Conservation (phyloP, 53 echinoderm and acorn worm genomes). For the Crossaster papposus region DNA sequence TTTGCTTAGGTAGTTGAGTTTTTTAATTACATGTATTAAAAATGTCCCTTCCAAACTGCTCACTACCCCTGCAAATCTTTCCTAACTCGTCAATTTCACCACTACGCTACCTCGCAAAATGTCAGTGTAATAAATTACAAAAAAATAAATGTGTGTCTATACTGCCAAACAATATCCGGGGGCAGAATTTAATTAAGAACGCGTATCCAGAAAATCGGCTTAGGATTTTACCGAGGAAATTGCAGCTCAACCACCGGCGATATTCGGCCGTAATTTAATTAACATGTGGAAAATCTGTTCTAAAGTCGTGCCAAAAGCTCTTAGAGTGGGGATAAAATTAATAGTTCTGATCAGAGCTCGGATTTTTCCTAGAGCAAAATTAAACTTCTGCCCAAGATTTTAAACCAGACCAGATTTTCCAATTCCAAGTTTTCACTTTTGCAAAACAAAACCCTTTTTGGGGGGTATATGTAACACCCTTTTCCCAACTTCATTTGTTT, state of each 20-base stretch:
- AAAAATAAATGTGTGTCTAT: not conserved
- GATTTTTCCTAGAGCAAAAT: not conserved
- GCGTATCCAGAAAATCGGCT: not conserved
- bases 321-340: slow-evolving; percentile 13
- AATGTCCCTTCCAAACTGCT: not conserved
- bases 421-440: too few relatives aligned
- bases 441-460: too few relatives aligned
- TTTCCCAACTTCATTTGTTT: too few relatives aligned
- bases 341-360: not conserved
- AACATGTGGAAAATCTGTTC: slow-evolving; percentile 14
- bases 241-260: not conserved
- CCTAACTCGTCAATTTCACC: not conserved
- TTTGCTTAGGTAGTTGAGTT: not conserved
- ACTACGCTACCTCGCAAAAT: not conserved
- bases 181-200: slow-evolving; percentile 49
- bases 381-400: not conserved
- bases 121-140: not conserved
- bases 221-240: not conserved
- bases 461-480: too few relatives aligned
- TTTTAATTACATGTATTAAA: not conserved
- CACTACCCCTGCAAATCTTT: not conserved
- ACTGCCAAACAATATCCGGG: not conserved
- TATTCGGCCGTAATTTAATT: slow-evolving; percentile 39
- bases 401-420: not conserved
- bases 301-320: slow-evolving; percentile 18